A percentile compares a stretch with the other conserved stretches of the same genome.
These are phyloP conservation scores for Keiferia lycopersicella DNA, from an alignment of 2,888 invertebrate genomes.

Conservation along the genomic window DNA sequence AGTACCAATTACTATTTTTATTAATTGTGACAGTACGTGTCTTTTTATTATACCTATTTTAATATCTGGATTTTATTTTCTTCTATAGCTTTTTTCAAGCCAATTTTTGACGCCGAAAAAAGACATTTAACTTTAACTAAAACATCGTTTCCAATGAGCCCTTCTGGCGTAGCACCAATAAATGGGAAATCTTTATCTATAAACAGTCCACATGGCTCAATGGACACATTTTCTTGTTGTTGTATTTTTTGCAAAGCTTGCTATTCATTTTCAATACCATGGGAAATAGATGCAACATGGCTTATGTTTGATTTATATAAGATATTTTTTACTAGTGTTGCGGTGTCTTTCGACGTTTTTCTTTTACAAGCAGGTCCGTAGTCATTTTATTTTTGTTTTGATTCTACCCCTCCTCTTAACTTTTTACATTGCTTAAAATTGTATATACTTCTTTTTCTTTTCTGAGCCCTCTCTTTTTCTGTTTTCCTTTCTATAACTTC, in stretches of 20 bases:
- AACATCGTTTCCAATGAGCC: constrained; percentile 24
- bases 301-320: constrained; percentile 24
- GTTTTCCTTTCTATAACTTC: background rate
- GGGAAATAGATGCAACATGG: constrained; percentile 16
- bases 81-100: constrained; percentile 24
- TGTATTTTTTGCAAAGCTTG: constrained; percentile 19
- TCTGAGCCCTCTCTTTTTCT: background rate
- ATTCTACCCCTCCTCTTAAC: background rate
- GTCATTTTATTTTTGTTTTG: background rate
- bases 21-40: background rate
- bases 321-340: constrained; percentile 8
- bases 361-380: constrained; percentile 24
- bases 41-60: background rate
- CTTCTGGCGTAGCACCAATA: constrained; percentile 34
- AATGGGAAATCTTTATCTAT: constrained; percentile 28
- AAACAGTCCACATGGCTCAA: constrained; percentile 31
- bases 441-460: background rate
- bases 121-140: constrained; percentile 34
- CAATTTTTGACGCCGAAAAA: constrained; percentile 16
- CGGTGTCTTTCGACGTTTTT: constrained; percentile 6
- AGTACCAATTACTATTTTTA: constrained; percentile 15
- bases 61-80: constrained; percentile 23
- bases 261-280: constrained; percentile 24
- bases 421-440: too few species aligned
- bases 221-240: constrained; percentile 24